These are phyloP conservation scores for Pseudorasbora parva DNA, from an alignment of 2,113 vertebrate species.

Conservation along the genomic window DNA sequence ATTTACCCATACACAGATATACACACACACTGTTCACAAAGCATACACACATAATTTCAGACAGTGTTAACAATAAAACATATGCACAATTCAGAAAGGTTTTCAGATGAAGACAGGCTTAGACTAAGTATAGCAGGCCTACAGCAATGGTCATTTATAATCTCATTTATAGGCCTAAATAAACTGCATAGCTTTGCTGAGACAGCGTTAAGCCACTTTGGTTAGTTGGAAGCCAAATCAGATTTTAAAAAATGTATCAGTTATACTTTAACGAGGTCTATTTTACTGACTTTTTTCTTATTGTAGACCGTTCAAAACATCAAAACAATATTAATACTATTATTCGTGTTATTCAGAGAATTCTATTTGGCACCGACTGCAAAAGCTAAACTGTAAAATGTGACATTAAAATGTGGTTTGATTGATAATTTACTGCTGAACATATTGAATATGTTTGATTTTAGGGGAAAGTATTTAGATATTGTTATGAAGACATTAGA, in stretches of 20 bases:
- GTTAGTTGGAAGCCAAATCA: constrained; percentile 56
- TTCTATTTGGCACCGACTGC: constrained; percentile 14
- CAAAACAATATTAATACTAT: background rate
- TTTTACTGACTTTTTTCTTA: background rate
- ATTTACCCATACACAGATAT: constrained; percentile 34
- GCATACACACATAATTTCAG: constrained; percentile 34
- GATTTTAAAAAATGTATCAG: background rate
- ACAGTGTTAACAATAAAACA: constrained; percentile 29
- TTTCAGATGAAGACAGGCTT: constrained; percentile 1
- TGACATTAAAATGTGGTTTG: background rate
- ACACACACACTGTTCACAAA: constrained; percentile 30
- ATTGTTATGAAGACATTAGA: background rate
- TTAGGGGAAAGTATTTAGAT: background rate
- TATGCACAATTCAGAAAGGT: constrained; percentile 12
- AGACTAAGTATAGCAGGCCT: background rate
- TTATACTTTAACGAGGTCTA: constrained; percentile 14
- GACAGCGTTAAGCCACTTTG: constrained; percentile 60
- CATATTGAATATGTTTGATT: background rate
- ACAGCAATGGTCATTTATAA: background rate
- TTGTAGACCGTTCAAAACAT: background rate
- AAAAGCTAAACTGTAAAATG: background rate
- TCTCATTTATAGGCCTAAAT: constrained; percentile 33
- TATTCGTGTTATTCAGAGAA: background rate
- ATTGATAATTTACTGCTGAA: too few species aligned
- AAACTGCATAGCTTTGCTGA: constrained; percentile 54